Evolutionary conservation across 2,888 invertebrate genomes (phyloP), one percentile per base, ranked within the genome.

Genomic region (Azorinus chamasolen): DNA sequence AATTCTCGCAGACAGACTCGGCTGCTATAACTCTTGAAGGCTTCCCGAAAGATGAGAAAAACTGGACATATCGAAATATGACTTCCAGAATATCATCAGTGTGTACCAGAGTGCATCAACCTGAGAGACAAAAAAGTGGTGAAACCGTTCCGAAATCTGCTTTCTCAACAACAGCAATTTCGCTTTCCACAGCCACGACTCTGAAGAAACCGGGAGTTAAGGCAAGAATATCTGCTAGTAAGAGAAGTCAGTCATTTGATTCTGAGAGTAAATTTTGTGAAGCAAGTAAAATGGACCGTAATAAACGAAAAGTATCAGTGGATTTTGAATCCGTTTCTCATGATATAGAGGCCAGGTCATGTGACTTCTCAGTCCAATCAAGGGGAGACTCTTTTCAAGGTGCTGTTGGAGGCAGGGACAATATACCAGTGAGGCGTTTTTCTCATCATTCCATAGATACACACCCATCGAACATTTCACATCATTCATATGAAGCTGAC

Each of bases 1-100:
- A 89, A 61, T 90, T 91, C 65, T 88, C 86, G 3, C 87, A 90
- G 59, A 87, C 88, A 37, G 87, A 88, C 63, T 84, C 87, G 4
- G 89, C 90, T 16, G 89, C 88, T 50, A 83, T 91, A 6, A 87
- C 88, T 1, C 83, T 89, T 1, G 91, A 90, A 62, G 89, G 88
- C 2, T 83, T 84, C 55, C 87, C 88, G 1, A 87, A 88, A 57
- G 88, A 88, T 2, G 88, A 88, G 37, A 86, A 79, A 53, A 87
- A 85, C 75, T 90, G 89, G 89, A 83, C 89, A 1, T 88, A 84
- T 64, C 54, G 79, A 53, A 57, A 58, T 25, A 65, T 86, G 68
- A 62, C 70, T 10, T 69, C 80, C 24, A 83, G 79, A 69, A 84
- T 81, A 16, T 75, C 80, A 61, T 65, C 72, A 12, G 57, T 71